A percentile compares a stretch with the other conserved stretches of the same genome.
Conservation (phyloP, 2,797 vertebrate genomes). For the Neosalanx taihuensis region DNA sequence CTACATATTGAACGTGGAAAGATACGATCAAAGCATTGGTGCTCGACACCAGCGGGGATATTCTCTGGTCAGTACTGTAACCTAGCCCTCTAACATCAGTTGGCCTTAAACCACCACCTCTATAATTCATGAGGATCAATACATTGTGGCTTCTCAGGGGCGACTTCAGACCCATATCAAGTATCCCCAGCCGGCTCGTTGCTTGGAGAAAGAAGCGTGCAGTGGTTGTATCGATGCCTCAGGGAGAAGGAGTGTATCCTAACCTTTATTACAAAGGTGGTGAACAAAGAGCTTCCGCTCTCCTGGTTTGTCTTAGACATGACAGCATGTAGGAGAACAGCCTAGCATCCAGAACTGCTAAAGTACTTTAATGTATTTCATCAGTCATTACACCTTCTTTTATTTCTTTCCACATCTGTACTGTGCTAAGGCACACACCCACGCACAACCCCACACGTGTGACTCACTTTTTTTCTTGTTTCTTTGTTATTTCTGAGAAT, state of each 20-base stretch:
- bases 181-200: slow-evolving; percentile 51
- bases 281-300: not conserved
- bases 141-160: slow-evolving; percentile 62
- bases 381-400: not conserved
- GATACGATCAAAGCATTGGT: slow-evolving; percentile 57
- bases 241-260: slow-evolving; percentile 32
- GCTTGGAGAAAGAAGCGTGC: slow-evolving; percentile 17
- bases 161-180: slow-evolving; percentile 60
- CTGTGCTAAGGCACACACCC: not conserved
- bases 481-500: slow-evolving; percentile 17
- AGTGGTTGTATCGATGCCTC: slow-evolving; percentile 50
- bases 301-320: too few relatives aligned
- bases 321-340: slow-evolving; percentile 14
- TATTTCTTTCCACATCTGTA: not conserved
- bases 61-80: slow-evolving; percentile 43
- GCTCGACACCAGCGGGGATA: slow-evolving; percentile 57
- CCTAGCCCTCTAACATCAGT: slow-evolving; percentile 58
- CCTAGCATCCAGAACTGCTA: not conserved
- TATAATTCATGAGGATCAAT: slow-evolving; percentile 74
- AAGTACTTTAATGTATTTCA: not conserved
- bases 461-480: slow-evolving; percentile 17
- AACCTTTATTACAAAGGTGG: not conserved
- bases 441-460: not conserved
- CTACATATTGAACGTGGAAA: slow-evolving; percentile 56
- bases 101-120: slow-evolving; percentile 56